phyloP scores from a whole-genome alignment of 1,140 invertebrate species.

The Drosophila hydei region DNA sequence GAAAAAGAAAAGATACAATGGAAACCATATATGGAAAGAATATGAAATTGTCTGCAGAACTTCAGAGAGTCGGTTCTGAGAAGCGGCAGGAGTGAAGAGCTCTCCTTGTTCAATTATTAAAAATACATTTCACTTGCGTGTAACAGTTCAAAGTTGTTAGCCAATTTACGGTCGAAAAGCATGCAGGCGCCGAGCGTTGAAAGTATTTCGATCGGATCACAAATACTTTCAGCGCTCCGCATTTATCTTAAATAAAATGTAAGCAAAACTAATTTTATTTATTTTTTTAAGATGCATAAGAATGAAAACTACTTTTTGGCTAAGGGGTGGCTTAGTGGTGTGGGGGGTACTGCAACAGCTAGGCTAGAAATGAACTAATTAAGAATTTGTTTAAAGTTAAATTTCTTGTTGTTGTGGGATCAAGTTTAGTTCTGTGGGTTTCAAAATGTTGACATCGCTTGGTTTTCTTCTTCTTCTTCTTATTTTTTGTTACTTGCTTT shows the following conservation, averaged over 20 bases:
- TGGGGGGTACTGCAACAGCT: conserved; percentile 47
- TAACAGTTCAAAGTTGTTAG: conserved; percentile 10
- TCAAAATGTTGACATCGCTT: conserved; percentile 84
- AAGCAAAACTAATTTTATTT: conserved; percentile 70
- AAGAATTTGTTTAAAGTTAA: conserved; percentile 36
- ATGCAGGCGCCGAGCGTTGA: conserved; percentile 41
- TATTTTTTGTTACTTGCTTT: conserved; percentile 22
- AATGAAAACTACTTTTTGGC: conserved; percentile 58
- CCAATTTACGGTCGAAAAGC: conserved; percentile 54
- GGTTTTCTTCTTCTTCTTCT: conserved; percentile 47
- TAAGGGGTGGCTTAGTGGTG: conserved; percentile 18
- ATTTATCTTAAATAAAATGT: conserved; percentile 60
- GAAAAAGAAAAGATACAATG: conserved; percentile 83
- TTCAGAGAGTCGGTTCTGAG: too few relatives aligned
- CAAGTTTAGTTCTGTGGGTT: conserved; percentile 57
- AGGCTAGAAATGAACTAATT: conserved; percentile 52
- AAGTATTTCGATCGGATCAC: conserved; percentile 7
- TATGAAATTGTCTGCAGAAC: conserved; percentile 54
- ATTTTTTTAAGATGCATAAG: conserved; percentile 58
- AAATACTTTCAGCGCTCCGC: conserved; percentile 21
- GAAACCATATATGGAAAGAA: conserved; percentile 84
- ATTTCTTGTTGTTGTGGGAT: conserved; percentile 35
- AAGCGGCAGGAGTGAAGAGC: conserved; percentile 4
- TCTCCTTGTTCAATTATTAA: conserved; percentile 19
- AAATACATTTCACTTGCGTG: conserved; percentile 41